These are phyloP conservation scores for Plecotus auritus DNA, from an alignment of 2,113 vertebrate species.

Conservation along the genomic window DNA sequence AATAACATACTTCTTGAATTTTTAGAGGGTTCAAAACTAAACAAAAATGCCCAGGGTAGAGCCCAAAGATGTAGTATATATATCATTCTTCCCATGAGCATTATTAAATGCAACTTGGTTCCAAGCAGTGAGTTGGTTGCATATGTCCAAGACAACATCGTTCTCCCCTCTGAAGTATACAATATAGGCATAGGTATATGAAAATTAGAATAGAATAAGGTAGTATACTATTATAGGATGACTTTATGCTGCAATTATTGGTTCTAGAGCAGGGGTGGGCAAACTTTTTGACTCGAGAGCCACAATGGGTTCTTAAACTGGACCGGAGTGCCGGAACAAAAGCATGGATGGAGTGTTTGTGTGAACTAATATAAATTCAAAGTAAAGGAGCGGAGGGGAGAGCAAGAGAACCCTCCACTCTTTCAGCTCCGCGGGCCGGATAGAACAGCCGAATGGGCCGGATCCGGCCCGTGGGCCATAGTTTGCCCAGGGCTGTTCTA, in stretches of 20 bases:
- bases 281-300: too few species aligned
- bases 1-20: not conserved
- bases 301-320: too few species aligned
- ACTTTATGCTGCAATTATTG: not conserved
- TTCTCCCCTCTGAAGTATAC: not conserved
- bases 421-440: too few species aligned
- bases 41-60: not conserved
- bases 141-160: not conserved
- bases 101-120: not conserved
- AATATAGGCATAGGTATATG: not conserved
- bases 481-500: too few species aligned
- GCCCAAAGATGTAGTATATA: not conserved
- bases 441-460: too few species aligned
- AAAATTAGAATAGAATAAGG: not conserved
- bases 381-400: too few species aligned
- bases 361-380: too few species aligned
- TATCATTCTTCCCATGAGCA: not conserved
- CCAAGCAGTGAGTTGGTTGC: not conserved
- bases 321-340: too few species aligned
- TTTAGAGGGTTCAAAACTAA: not conserved
- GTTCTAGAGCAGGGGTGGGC: too few species aligned
- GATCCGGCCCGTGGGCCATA: too few species aligned
- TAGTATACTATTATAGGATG: not conserved
- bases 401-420: too few species aligned
- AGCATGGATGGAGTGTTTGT: too few species aligned